Evolutionary conservation across 2,113 vertebrate species (phyloP).

Genomic region (Tragelaphus buxtoni): DNA sequence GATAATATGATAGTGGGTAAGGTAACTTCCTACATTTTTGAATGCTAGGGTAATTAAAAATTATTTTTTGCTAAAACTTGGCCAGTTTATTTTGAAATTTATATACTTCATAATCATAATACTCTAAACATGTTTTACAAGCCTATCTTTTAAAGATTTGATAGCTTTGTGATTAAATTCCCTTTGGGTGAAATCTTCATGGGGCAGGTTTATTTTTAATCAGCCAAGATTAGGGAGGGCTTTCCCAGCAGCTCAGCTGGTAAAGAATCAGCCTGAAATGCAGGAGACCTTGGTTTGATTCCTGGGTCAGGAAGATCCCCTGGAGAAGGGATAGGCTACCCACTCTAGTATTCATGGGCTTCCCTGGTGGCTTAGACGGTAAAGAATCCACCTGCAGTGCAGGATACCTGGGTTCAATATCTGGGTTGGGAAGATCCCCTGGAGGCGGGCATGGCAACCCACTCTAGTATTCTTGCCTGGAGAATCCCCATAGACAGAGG

Average conservation of each 20-base stretch:
- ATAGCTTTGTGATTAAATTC: conserved; percentile 46
- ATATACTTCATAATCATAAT: background rate
- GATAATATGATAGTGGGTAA: conserved; percentile 61
- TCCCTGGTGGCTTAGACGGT: background rate
- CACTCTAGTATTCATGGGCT: background rate
- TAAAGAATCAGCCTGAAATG: background rate
- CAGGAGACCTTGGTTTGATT: background rate
- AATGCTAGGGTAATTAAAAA: conserved; percentile 64
- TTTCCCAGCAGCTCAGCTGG: background rate
- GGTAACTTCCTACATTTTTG: conserved; percentile 51
- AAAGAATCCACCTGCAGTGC: background rate
- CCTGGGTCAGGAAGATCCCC: background rate
- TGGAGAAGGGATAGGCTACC: background rate
- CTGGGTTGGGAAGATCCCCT: background rate
- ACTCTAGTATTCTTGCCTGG: background rate
- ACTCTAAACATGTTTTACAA: conserved; percentile 23
- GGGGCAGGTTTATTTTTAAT: background rate
- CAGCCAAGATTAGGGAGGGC: background rate
- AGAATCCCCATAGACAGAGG: background rate
- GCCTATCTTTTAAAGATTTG: conserved; percentile 13
- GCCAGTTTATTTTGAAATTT: background rate
- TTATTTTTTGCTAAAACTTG: conserved; percentile 54
- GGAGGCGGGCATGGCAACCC: accelerated
- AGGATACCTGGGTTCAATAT: background rate
- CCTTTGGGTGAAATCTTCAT: conserved; percentile 45